phyloP scores from a whole-genome alignment of 2,888 invertebrate genomes.

The Unio pictorum region DNA sequence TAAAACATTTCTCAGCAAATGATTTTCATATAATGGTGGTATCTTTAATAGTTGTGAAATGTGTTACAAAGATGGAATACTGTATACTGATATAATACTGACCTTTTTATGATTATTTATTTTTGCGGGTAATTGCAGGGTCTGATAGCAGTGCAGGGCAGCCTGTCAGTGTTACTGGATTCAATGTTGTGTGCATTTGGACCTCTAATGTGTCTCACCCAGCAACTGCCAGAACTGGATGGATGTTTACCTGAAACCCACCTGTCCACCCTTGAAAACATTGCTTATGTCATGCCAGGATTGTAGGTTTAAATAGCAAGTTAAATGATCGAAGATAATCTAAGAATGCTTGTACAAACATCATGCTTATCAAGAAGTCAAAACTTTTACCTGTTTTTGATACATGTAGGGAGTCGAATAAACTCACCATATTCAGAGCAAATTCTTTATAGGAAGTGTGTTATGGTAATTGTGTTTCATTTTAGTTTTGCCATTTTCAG shows the following conservation, averaged over 20 bases:
- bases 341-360: background rate
- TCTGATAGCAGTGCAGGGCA: conserved; percentile 95
- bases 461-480: too few species aligned
- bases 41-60: too few species aligned
- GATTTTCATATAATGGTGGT: too few species aligned
- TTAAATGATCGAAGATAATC: conserved; percentile 1
- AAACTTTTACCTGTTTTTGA: background rate
- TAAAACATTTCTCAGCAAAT: too few species aligned
- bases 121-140: conserved; percentile 76
- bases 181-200: conserved; percentile 92
- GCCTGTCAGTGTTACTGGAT: conserved; percentile 92
- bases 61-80: too few species aligned
- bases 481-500: too few species aligned
- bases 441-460: too few species aligned
- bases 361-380: background rate
- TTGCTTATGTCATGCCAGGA: conserved; percentile 94
- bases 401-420: too few species aligned
- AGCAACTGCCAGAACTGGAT: conserved; percentile 84
- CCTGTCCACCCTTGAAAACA: conserved; percentile 87
- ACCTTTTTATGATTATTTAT: background rate
- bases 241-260: conserved; percentile 77
- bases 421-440: too few species aligned
- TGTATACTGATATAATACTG: too few species aligned
- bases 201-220: conserved; percentile 88
- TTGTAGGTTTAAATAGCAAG: conserved; percentile 69